phyloP scores from a whole-genome alignment of 2,797 vertebrate species.

The Syngnathus acus region DNA sequence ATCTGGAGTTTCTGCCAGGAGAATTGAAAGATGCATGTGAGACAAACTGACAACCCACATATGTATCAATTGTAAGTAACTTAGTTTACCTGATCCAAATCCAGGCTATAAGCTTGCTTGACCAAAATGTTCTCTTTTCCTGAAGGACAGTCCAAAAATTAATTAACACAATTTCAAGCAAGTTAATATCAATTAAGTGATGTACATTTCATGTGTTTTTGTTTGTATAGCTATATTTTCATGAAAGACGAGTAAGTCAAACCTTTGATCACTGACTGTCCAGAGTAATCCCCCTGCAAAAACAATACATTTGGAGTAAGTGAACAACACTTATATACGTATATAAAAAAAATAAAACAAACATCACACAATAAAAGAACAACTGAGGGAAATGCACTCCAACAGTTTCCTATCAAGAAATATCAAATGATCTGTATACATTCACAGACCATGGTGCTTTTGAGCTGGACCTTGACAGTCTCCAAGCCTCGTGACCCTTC shows the following conservation, averaged over 20 bases:
- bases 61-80: background rate
- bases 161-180: background rate
- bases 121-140: conserved; percentile 85
- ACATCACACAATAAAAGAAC: background rate
- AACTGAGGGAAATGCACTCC: background rate
- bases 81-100: conserved; percentile 76
- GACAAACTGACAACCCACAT: background rate
- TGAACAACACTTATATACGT: background rate
- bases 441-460: conserved; percentile 80
- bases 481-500: conserved; percentile 79
- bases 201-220: background rate
- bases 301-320: background rate
- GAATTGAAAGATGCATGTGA: conserved; percentile 5
- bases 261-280: conserved; percentile 78
- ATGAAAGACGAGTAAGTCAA: conserved; percentile 5
- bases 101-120: conserved; percentile 77
- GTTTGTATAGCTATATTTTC: background rate
- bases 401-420: background rate
- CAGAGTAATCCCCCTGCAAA: conserved; percentile 70
- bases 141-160: conserved; percentile 41
- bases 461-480: conserved; percentile 83
- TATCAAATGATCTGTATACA: conserved; percentile 6
- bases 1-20: conserved; percentile 51
- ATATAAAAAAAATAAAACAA: background rate
- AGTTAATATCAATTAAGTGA: background rate